Evolutionary conservation across 2,113 vertebrate species (phyloP).

Genomic region (Baryphthengus martii): DNA sequence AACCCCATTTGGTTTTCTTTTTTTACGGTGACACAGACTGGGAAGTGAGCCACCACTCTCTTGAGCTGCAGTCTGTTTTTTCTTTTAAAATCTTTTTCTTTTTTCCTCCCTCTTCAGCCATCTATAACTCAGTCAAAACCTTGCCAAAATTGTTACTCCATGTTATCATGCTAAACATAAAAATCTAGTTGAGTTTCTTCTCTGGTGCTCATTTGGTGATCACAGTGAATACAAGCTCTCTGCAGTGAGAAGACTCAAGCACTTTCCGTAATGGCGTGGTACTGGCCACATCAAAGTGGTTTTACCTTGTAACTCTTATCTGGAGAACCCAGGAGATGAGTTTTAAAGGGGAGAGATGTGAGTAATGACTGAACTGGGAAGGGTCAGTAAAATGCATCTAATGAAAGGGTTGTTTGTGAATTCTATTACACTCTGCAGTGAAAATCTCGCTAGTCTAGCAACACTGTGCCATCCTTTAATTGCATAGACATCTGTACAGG

Average conservation of each 20-base stretch:
- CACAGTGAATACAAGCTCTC: background rate
- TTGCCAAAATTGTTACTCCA: background rate
- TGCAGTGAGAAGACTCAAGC: background rate
- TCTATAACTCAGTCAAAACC: background rate
- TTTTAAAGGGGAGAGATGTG: background rate
- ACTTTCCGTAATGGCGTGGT: background rate
- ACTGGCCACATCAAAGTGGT: background rate
- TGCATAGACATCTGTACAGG: background rate
- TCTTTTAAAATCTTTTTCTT: background rate
- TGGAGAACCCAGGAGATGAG: background rate
- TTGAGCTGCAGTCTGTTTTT: background rate
- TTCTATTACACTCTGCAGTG: background rate
- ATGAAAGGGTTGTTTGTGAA: background rate
- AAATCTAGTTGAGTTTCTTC: background rate
- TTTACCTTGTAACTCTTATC: background rate
- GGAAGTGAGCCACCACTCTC: background rate
- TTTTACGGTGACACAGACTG: constrained; percentile 6
- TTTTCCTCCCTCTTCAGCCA: background rate
- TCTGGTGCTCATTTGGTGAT: background rate
- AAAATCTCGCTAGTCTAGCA: background rate
- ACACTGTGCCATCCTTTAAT: background rate
- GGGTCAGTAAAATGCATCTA: background rate
- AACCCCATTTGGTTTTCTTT: background rate
- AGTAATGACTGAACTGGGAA: background rate
- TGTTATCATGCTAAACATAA: background rate